Percentiles rank a stretch among this genome's conserved stretches.
These are phyloP conservation scores for Barypeithes pellucidus DNA, from an alignment of 2,888 invertebrate species.

Conservation along the genomic window DNA sequence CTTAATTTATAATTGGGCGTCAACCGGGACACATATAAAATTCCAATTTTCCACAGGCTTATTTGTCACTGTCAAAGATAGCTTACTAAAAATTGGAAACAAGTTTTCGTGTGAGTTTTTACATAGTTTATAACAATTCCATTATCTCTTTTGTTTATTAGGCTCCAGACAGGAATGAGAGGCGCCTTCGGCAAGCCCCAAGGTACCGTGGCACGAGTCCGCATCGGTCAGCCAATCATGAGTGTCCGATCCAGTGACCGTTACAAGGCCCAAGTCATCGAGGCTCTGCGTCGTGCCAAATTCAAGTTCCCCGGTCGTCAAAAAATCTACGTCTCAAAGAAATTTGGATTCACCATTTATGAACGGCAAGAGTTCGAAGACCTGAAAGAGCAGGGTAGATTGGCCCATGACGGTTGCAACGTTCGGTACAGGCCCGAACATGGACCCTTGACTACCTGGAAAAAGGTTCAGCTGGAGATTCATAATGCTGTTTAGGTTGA, in stretches of 20 bases:
- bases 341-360: constrained; percentile 99
- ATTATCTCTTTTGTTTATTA: constrained; percentile 71
- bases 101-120: background rate
- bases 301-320: constrained; percentile 99
- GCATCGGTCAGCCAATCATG: constrained; percentile 99
- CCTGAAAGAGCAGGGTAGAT: constrained; percentile 85
- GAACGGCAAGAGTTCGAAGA: constrained; percentile 91
- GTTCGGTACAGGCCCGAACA: constrained; percentile 96
- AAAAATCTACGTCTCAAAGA: constrained; percentile 98
- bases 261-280: constrained; percentile 94
- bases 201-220: constrained; percentile 99
- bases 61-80: constrained; percentile 26
- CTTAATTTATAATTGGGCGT: constrained; percentile 45
- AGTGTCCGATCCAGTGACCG: constrained; percentile 97
- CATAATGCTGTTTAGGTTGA: constrained; percentile 70
- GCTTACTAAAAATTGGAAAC: constrained; percentile 44
- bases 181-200: constrained; percentile 99
- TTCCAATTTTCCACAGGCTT: constrained; percentile 40
- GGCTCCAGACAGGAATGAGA: constrained; percentile 99
- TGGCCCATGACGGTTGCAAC: constrained; percentile 94
- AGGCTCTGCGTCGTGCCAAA: constrained; percentile 99
- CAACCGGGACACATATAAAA: constrained; percentile 41
- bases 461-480: constrained; percentile 82
- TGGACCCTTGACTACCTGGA: constrained; percentile 95
- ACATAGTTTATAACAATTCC: background rate